phyloP scores from a whole-genome alignment of 2,113 vertebrate genomes.

The Clarias batrachus region DNA sequence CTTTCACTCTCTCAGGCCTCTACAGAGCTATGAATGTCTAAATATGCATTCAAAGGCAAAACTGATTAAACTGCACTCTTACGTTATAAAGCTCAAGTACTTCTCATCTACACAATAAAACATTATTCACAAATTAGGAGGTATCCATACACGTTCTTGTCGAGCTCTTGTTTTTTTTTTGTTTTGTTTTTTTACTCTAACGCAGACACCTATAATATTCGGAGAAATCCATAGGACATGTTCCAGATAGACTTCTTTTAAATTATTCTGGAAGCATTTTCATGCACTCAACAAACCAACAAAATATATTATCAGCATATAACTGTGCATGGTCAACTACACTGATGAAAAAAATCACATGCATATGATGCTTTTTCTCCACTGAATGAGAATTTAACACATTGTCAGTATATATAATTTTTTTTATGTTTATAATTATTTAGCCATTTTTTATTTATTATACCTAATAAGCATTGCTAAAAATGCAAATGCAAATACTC shows the following conservation, averaged over 20 bases:
- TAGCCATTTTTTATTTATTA: neutral
- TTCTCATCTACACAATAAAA: constrained; percentile 29
- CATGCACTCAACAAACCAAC: neutral
- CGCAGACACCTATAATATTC: neutral
- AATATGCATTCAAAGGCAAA: constrained; percentile 37
- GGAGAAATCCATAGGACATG: neutral
- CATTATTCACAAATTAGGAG: constrained; percentile 3
- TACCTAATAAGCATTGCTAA: neutral
- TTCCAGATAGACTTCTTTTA: neutral
- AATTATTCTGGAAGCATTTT: neutral
- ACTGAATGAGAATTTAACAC: neutral
- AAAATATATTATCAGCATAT: neutral
- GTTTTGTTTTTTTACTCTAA: constrained; percentile 1
- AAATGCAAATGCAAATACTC: neutral
- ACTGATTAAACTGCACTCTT: constrained; percentile 32
- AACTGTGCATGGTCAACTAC: neutral
- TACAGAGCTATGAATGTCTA: constrained; percentile 41
- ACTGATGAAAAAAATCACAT: neutral
- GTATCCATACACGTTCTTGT: neutral
- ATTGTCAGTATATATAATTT: neutral
- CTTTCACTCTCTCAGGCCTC: constrained; percentile 34
- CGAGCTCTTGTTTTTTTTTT: neutral
- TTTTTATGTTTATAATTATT: neutral
- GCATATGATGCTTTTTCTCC: neutral
- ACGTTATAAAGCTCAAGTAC: constrained; percentile 13